A percentile compares a stretch with the other conserved stretches of the same genome.
phyloP scores from a whole-genome alignment of 2,888 invertebrate species.

The Muschampia plurimacula region DNA sequence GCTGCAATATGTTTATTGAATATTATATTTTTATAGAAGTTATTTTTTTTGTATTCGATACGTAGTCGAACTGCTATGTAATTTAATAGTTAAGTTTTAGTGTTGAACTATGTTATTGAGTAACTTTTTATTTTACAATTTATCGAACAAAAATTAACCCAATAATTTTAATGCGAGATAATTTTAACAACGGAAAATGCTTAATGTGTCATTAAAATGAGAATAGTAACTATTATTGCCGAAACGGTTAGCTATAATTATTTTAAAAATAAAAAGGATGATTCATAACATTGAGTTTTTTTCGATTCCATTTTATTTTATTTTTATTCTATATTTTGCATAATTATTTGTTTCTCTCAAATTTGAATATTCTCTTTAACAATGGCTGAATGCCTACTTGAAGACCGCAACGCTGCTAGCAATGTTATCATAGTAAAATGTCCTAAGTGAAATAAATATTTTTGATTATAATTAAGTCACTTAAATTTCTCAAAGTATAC shows the following conservation, averaged over 20 bases:
- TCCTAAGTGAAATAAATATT: too few species aligned
- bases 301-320: constrained; percentile 43
- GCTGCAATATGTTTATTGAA: constrained; percentile 77
- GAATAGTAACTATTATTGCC: constrained; percentile 84
- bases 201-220: constrained; percentile 83
- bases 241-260: constrained; percentile 87
- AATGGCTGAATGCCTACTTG: too few species aligned
- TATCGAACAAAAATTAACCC: constrained; percentile 76
- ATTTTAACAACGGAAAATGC: constrained; percentile 83
- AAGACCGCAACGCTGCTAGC: too few species aligned
- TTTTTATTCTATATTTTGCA: too few species aligned
- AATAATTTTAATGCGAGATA: constrained; percentile 66
- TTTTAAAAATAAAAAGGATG: constrained; percentile 86
- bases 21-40: constrained; percentile 82
- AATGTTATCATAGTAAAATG: too few species aligned
- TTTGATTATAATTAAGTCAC: too few species aligned
- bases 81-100: constrained; percentile 75
- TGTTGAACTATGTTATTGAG: constrained; percentile 75
- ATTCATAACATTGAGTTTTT: constrained; percentile 73
- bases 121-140: constrained; percentile 65
- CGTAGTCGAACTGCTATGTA: constrained; percentile 78
- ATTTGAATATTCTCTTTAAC: too few species aligned
- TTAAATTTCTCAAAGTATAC: too few species aligned
- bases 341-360: too few species aligned
- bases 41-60: constrained; percentile 77